Evolutionary conservation across 2,113 vertebrate genomes (phyloP).

Genomic region (Cnemophilus loriae): DNA sequence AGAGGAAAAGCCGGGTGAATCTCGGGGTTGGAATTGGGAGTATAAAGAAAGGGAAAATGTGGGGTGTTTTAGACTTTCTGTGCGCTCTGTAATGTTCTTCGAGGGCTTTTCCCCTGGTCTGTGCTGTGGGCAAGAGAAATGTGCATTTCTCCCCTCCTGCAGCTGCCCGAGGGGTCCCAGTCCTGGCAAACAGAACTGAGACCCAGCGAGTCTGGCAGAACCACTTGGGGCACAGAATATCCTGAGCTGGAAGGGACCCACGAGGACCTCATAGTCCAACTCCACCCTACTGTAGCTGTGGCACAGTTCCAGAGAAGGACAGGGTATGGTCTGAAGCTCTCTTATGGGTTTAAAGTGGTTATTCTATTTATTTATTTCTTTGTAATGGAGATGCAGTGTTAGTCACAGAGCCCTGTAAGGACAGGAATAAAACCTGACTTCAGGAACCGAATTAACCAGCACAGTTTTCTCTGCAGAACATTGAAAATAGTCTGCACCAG

Average conservation of each 20-base stretch:
- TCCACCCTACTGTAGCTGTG: rapidly evolving
- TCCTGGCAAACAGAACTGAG: not conserved
- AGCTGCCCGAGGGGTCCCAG: not conserved
- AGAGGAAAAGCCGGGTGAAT: not conserved
- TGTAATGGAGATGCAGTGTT: not conserved
- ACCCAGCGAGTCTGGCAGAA: not conserved
- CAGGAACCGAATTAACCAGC: not conserved
- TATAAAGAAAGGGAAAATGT: not conserved
- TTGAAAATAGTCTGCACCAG: not conserved
- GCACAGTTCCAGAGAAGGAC: not conserved
- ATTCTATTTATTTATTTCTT: not conserved
- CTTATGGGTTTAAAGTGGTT: not conserved
- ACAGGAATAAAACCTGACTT: not conserved
- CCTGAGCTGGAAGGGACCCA: not conserved
- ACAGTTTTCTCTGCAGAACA: not conserved
- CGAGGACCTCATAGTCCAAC: rapidly evolving
- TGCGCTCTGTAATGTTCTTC: not conserved
- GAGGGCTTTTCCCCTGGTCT: not conserved
- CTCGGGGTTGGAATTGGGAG: not conserved
- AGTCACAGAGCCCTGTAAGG: not conserved
- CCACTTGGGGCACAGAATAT: too few relatives aligned
- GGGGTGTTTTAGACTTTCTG: not conserved
- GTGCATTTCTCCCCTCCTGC: not conserved
- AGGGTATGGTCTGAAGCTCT: not conserved
- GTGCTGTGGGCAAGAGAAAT: not conserved